Evolutionary conservation across 2,113 vertebrate species (phyloP), one percentile per base, ranked within the genome.

Genomic region (Aptenodytes forsteri): DNA sequence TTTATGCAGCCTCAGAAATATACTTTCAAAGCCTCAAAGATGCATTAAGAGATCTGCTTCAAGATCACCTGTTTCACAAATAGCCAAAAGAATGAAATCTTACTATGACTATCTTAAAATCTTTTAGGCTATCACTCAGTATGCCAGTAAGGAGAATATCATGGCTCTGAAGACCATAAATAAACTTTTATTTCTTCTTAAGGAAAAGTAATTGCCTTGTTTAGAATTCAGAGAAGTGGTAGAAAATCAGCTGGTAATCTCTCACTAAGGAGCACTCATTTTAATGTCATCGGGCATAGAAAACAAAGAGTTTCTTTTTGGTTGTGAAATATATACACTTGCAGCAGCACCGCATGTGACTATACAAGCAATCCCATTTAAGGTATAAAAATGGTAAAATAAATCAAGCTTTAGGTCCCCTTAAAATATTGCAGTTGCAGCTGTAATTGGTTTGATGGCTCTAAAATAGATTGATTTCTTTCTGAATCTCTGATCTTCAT

Each of bases 161-260:
- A 30, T 49, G 20, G 13, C 56, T 90, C 65, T 56, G 65, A 93
- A 94, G 65, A 89, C 30, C 17, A 62, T 83, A 94, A 90, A 95
- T 69, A 93, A 66, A 54, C 32, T 75, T 95, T 36, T 81, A 83
- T 92, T 94, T 80, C 76, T 87, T 87, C 83, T 85, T 90, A 40
- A 76, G 47, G 42, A 88, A 69, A 89, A 80, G 29, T 80, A 85
- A 95, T 90, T 92, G 54, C 78, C 67, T 92, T 91, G 36, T 95
- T 95, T 80, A 76, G 66, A 89, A 88, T 70, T 71, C 75, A 87
- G 83, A 19, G 11, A 93, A 91, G 36, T 29, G 55, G 27, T 58
- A 93, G 78, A 92, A 97, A 96, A 95, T 93, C 89, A 96, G n/a
- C 25, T 2, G 7, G 29, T 83, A 90, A 91, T 83, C 40, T 87